Evolutionary conservation across 23 tunicate genomes (phyloP), one percentile per base, ranked within the genome.

Genomic region (Oikopleura dioica): DNA sequence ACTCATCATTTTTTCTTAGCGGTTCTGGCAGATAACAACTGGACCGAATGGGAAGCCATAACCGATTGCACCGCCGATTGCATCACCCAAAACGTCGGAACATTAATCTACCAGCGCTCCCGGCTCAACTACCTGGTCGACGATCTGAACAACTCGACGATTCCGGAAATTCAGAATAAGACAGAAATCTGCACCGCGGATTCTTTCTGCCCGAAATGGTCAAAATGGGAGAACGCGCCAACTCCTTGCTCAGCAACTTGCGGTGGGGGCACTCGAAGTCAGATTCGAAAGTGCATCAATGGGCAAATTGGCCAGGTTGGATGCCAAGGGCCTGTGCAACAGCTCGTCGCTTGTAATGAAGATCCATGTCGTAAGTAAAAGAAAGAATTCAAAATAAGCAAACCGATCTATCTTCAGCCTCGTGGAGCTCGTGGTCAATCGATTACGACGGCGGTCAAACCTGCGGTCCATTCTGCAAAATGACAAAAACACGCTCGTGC

Each of bases 381-480:
- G n/a, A n/a, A n/a, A n/a, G n/a, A n/a, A n/a, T n/a, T n/a, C n/a
- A n/a, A n/a, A n/a, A n/a, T n/a, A n/a, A n/a, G n/a, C n/a, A n/a
- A n/a, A n/a, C n/a, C n/a, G n/a, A n/a, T 63, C 26, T 16, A 28
- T 63, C 26, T 63, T 63, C 72, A 63, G 72, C 72, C 30, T 63
- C 2, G 4, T 63, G 72, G 72, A 63, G 72, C 33, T 23, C 16
- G 33, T 63, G 72, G 72, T 4, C 16, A 63, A 31, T 63, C 72
- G 72, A 63, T 63, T 63, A 16, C 72, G 26, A 63, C 26, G 72
- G 72, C 26, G 72, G 72, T 28, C 30, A 16, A 24, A 63, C 30
- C 4, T 63, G 72, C 26, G 72, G 72, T 63, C 72, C 16, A 63
- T 63, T 63, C 33, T 63, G 72, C 26, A 63, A 63, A 63, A 23